Evolutionary conservation across 2,797 vertebrate species (phyloP).

Genomic region (Momotus momota): DNA sequence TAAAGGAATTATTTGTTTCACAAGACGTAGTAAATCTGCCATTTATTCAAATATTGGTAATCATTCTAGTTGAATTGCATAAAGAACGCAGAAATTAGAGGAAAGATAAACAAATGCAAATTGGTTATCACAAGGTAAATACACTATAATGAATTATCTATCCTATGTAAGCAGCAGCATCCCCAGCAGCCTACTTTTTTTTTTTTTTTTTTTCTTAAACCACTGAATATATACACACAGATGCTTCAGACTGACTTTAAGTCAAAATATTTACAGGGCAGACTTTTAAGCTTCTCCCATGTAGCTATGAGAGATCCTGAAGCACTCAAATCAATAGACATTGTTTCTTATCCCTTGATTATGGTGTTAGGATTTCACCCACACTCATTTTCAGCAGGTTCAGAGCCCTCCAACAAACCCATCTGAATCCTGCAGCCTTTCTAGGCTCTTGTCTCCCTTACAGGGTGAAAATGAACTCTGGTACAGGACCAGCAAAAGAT

Average conservation of each 20-base stretch:
- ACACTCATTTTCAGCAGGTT: fast-evolving
- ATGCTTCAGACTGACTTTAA: not conserved
- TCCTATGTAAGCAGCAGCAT: not conserved
- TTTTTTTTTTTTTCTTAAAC: not conserved
- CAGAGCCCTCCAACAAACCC: not conserved
- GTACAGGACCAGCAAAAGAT: not conserved
- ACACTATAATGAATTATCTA: not conserved
- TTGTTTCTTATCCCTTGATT: not conserved
- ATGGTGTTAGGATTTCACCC: fast-evolving
- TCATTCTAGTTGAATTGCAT: not conserved
- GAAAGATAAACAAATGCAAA: constrained; percentile 42
- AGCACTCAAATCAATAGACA: not conserved
- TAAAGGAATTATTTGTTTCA: not conserved
- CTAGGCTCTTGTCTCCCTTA: not conserved
- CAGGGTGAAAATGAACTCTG: not conserved
- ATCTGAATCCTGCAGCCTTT: not conserved
- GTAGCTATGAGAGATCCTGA: not conserved
- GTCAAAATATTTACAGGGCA: not conserved
- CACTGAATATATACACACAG: not conserved
- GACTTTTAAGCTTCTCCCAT: not conserved
- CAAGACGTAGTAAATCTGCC: not conserved
- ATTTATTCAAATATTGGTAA: constrained; percentile 26
- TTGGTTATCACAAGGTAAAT: constrained; percentile 23
- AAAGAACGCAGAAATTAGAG: constrained; percentile 24
- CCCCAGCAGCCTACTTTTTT: not conserved